Evolutionary conservation across 2,113 vertebrate species (phyloP).

Genomic region (Apteryx owenii): DNA sequence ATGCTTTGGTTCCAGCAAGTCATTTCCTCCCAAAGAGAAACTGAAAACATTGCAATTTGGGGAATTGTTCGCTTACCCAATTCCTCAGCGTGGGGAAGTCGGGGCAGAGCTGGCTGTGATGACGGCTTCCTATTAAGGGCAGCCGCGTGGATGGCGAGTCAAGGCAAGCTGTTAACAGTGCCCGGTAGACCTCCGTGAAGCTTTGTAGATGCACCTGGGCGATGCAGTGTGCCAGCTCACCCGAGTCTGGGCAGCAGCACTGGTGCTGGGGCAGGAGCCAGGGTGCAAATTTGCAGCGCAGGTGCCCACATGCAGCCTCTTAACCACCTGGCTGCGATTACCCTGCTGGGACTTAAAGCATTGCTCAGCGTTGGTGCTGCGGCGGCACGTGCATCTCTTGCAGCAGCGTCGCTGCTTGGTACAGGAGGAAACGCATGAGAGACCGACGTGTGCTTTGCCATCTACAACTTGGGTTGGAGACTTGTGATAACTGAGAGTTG

Average conservation of each 20-base stretch:
- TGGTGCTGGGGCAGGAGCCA: not conserved
- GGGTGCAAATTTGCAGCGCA: no score
- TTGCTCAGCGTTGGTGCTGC: rapidly evolving
- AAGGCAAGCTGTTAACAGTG: not conserved
- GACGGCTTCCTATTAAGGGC: no score
- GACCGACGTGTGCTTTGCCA: not conserved
- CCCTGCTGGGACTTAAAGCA: rapidly evolving
- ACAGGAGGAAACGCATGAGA: rapidly evolving
- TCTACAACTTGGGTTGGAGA: not conserved
- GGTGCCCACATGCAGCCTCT: not conserved
- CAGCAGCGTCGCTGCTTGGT: not conserved
- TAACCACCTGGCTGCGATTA: not conserved
- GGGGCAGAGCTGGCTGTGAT: not conserved
- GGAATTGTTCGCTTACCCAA: not conserved
- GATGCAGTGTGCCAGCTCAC: not conserved
- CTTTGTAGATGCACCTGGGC: rapidly evolving
- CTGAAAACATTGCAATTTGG: not conserved
- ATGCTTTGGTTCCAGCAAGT: not conserved
- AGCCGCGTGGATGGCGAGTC: not conserved
- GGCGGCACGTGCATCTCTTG: not conserved
- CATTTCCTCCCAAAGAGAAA: constrained; percentile 19
- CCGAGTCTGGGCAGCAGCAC: no score
- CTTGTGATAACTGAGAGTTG: not conserved
- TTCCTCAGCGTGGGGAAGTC: rapidly evolving
- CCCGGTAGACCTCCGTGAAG: not conserved